Conservation (phyloP, 2,113 vertebrate species). For the Otocyon megalotis region DNA sequence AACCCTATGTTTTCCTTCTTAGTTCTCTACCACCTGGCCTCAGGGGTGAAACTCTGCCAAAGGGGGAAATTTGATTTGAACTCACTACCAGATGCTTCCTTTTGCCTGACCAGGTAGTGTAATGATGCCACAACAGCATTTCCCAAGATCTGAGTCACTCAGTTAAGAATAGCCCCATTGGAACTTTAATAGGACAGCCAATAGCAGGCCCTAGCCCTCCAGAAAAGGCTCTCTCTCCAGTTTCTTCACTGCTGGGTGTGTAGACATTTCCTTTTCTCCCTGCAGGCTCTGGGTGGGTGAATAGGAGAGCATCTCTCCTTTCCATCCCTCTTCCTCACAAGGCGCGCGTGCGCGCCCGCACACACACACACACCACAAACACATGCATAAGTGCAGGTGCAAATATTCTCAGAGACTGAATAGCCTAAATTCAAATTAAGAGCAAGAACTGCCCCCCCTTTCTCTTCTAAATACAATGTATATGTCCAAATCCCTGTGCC, state of each 20-base stretch:
- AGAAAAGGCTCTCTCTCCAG: background rate
- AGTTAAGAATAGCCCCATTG: background rate
- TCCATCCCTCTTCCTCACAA: background rate
- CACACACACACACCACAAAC: background rate
- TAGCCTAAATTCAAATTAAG: slow-evolving; percentile 20
- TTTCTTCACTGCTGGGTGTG: background rate
- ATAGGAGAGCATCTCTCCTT: background rate
- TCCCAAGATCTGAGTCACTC: background rate
- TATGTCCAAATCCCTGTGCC: background rate
- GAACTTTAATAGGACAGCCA: background rate
- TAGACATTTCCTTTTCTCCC: background rate
- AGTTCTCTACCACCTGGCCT: background rate
- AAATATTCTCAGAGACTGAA: background rate
- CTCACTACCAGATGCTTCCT: background rate
- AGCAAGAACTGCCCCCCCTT: background rate
- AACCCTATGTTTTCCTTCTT: background rate
- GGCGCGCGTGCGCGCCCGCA: background rate
- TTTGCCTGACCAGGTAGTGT: background rate
- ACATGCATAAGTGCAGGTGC: background rate
- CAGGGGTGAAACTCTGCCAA: background rate
- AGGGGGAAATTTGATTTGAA: background rate
- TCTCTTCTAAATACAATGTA: background rate
- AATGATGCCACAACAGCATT: background rate
- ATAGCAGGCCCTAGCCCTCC: background rate
- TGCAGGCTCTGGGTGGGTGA: background rate